Conservation (phyloP, 2,797 vertebrate species). For the Hemibagrus guttatus region DNA sequence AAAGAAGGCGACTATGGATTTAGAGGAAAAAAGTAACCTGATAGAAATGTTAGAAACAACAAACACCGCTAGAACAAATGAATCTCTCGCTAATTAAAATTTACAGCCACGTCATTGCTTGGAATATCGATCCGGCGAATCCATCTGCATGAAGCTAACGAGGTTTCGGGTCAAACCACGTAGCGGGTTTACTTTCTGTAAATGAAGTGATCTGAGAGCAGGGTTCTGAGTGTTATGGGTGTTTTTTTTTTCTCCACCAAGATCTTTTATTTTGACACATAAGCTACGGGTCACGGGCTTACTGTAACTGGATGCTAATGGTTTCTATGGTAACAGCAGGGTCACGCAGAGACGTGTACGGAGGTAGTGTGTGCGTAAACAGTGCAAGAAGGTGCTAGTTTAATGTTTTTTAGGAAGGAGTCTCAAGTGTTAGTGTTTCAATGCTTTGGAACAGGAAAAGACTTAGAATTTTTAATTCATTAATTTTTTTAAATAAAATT, state of each 20-base stretch:
- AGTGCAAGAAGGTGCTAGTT: no score
- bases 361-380: not conserved
- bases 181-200: not conserved
- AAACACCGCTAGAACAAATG: conserved; percentile 20
- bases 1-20: conserved; percentile 39
- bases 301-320: not conserved
- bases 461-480: no score
- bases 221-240: not conserved
- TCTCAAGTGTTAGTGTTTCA: not conserved
- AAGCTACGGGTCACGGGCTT: not conserved
- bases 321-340: not conserved
- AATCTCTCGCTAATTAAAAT: conserved; percentile 24
- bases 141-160: not conserved
- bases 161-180: not conserved
- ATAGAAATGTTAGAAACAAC: conserved; percentile 41
- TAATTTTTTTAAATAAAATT: no score
- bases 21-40: conserved; percentile 39
- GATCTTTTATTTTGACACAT: not conserved
- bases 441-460: not conserved
- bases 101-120: conserved; percentile 3
- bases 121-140: not conserved
- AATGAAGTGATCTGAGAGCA: not conserved
- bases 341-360: not conserved
- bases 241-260: no score
- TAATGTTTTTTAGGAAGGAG: not conserved